Base-by-base conservation (phyloP, 2,797 vertebrate species). In the Morelia viridis region DNA sequence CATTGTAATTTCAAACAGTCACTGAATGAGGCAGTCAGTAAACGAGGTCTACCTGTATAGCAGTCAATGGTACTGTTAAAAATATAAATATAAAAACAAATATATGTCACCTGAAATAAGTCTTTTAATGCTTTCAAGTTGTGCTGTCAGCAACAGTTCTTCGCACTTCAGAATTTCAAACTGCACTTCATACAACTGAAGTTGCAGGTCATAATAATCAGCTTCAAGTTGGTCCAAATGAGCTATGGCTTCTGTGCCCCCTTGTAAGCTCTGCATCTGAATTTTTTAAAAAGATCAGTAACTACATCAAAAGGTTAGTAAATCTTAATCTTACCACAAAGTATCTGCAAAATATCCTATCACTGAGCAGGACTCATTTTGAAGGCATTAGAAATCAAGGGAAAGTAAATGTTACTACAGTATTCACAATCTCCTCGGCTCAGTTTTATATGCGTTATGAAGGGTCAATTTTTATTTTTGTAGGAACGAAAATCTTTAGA, bases 181-280 rank as follows among this genome's bases (percentile, higher is more conserved):
- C 97, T 99, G 98, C 24, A 99, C 98, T 97, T 99, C 99, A 88
- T 99, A 99, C 6, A 99, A 98, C 96, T 99, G 99, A 96, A 99
- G 98, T 96, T 99, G 99, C 76, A 99, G 92, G 94, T 98, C 98
- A 11, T 99, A 99, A 97, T 99, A 99, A 94, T 99, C 98, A 89
- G 98, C 97, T 98, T 99, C 99, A 96, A 99, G 97, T 95, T 98
- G 98, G 96, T 99, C 99, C 96, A 99, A 96, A 41, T 97, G 98
- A 89, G 97, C 97, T 97, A 99, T 98, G 26, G 99, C 99, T 87
- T 99, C 99, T 94, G 98, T 98, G 3, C 99, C 99, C 0, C 97
- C 98, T 92, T 98, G 98, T 94, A 99, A 97, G 91, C 97, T 98
- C 97, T 99, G 98, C 99, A 99, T 99, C 99, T 99, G 94, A 87